Percentiles rank a stretch among this genome's conserved stretches.
Evolutionary conservation across 2,113 vertebrate genomes (phyloP).

Genomic region (Nycticryphes semicollaris): DNA sequence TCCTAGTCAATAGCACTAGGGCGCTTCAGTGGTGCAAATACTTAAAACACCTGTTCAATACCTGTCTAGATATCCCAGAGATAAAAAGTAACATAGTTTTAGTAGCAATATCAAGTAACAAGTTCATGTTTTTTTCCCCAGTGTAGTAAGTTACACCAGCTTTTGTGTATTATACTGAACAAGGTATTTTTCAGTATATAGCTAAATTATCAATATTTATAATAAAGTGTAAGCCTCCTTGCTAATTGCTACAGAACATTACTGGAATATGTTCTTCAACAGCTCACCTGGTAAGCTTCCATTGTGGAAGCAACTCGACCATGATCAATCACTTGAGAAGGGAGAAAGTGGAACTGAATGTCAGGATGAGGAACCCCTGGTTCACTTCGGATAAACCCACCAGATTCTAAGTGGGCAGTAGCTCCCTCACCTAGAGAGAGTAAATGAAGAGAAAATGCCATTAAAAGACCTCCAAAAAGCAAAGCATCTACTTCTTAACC

Average conservation of each 20-base stretch:
- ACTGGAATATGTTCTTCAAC: neutral
- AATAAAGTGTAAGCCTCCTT: neutral
- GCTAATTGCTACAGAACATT: neutral
- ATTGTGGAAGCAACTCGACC: constrained; percentile 82
- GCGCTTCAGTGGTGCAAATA: neutral
- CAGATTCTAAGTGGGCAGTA: constrained; percentile 91
- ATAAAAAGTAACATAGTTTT: neutral
- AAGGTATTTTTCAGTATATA: neutral
- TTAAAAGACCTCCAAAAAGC: neutral
- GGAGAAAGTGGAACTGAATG: constrained; percentile 97
- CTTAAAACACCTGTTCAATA: neutral
- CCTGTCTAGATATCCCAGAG: neutral
- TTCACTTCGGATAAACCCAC: constrained; percentile 91
- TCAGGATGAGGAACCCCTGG: constrained; percentile 86
- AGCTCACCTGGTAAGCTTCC: constrained; percentile 92
- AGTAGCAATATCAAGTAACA: neutral
- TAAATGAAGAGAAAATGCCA: neutral
- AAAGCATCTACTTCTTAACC: neutral
- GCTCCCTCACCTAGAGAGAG: constrained; percentile 84
- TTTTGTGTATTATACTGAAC: neutral
- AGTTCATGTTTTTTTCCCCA: neutral
- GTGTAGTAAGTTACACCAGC: neutral
- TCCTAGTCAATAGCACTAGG: neutral
- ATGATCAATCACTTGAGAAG: constrained; percentile 95
- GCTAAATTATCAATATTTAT: neutral